These are phyloP conservation scores for Furnarius figulus DNA, from an alignment of 2,113 vertebrate species.

Conservation along the genomic window DNA sequence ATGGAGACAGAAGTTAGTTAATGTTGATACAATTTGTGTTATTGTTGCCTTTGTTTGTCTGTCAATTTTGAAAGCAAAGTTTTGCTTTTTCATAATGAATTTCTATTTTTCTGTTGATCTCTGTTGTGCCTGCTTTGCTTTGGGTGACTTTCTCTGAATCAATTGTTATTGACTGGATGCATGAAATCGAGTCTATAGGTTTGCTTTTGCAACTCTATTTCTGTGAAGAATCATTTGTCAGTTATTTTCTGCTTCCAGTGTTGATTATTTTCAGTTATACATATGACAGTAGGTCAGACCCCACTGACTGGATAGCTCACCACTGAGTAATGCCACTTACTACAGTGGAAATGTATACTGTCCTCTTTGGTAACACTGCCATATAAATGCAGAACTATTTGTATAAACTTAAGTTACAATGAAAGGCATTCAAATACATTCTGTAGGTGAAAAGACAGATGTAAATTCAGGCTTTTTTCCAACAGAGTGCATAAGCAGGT, in stretches of 20 bases:
- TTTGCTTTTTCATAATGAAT: background rate
- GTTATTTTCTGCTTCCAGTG: background rate
- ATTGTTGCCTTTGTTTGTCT: background rate
- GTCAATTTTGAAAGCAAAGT: background rate
- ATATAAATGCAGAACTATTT: background rate
- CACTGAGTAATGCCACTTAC: background rate
- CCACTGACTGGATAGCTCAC: background rate
- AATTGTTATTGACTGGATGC: background rate
- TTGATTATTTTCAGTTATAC: background rate
- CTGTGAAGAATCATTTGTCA: background rate
- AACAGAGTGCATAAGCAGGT: background rate
- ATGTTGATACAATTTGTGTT: background rate
- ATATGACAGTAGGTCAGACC: background rate
- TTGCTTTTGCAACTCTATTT: background rate
- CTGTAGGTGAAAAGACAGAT: background rate
- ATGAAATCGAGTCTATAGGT: background rate
- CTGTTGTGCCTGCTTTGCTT: background rate
- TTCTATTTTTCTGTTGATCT: background rate
- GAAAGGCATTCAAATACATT: background rate
- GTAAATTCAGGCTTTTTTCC: background rate
- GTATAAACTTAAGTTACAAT: background rate
- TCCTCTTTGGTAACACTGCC: background rate
- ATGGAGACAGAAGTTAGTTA: background rate
- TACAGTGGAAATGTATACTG: accelerated
- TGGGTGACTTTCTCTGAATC: background rate